Conservation (phyloP, 2,113 vertebrate genomes). For the Haplochromis burtoni region DNA sequence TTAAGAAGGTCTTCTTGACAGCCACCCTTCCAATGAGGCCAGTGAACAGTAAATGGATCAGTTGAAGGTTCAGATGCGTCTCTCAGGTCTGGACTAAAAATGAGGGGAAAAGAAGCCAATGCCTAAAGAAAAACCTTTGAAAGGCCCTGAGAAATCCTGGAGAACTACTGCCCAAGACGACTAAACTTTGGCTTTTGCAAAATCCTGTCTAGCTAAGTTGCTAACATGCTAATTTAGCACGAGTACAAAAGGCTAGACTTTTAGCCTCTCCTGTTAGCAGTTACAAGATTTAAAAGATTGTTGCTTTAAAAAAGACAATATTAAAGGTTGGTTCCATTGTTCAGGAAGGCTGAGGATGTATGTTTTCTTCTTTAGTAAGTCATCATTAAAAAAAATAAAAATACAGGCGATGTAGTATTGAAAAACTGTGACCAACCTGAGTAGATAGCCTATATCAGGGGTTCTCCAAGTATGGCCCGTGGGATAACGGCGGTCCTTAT, state of each 20-base stretch:
- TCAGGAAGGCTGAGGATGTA: neutral
- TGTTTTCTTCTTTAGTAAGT: neutral
- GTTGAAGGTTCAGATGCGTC: neutral
- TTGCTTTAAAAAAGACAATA: neutral
- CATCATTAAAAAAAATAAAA: neutral
- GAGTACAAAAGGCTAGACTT: neutral
- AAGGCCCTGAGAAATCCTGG: neutral
- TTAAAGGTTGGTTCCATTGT: neutral
- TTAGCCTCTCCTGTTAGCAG: neutral
- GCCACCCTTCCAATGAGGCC: neutral
- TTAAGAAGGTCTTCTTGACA: neutral
- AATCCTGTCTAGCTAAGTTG: neutral
- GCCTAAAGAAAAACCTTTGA: neutral
- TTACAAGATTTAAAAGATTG: neutral
- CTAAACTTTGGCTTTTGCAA: neutral
- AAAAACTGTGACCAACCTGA: neutral
- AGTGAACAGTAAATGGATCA: neutral
- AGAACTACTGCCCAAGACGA: neutral
- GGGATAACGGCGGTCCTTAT: neutral
- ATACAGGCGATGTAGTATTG: accelerated
- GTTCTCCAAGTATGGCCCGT: neutral
- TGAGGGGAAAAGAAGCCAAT: neutral
- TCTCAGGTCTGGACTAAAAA: neutral
- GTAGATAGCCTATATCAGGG: neutral
- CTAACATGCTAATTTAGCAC: neutral